Base-by-base conservation (phyloP, 1,140 invertebrate genomes). In the Cotesia glomerata region DNA sequence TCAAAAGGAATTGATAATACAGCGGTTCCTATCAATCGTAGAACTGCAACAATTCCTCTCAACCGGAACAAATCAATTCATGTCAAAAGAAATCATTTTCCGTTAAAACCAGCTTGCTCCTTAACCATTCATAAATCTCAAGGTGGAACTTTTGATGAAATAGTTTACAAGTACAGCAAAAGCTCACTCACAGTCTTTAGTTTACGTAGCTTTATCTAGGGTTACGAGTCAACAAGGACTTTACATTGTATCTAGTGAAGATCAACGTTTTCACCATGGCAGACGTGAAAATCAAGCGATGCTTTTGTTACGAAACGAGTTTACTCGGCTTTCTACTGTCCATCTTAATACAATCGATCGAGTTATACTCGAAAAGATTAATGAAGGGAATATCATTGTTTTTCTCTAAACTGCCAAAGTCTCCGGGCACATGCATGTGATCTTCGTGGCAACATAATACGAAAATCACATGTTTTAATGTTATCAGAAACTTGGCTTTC, bases 141-240 rank as follows among this genome's bases (percentile, higher is more conserved):
- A 78, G 79, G 81, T 72, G 77, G 78, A 73, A 83, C 80, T 35
- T 84, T 76, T 73, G 75, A 77, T 70, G 69, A 77, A 76, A 77
- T 84, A 16, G 79, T 83, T 13, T 83, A 83, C 71, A 71, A 82
- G 52, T 83, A 82, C 73, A 68, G 66, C 54, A 76, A 75, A n/a
- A 68, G 45, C 5, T 72, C 81, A 82, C 75, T 36, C 69, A 32
- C 78, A 78, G 62, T 14, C 76, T 68, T 69, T 81, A 9, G 73
- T 83, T 62, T 84, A 83, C 76, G 78, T 83, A 71, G 82, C 81
- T 14, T 66, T 82, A 14, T 78, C 76, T 74, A 76, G 77, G 8
- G 80, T 80, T n/a, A 82, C 81, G 32, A 81, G 18, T 69, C 76
- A 79, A 34, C 74, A 82, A 74, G 68, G 73, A 26, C 79, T 82